Percentiles rank a stretch among this genome's conserved stretches.
Conservation (phyloP, 2,888 invertebrate genomes). For the Brachylomia viminalis region DNA sequence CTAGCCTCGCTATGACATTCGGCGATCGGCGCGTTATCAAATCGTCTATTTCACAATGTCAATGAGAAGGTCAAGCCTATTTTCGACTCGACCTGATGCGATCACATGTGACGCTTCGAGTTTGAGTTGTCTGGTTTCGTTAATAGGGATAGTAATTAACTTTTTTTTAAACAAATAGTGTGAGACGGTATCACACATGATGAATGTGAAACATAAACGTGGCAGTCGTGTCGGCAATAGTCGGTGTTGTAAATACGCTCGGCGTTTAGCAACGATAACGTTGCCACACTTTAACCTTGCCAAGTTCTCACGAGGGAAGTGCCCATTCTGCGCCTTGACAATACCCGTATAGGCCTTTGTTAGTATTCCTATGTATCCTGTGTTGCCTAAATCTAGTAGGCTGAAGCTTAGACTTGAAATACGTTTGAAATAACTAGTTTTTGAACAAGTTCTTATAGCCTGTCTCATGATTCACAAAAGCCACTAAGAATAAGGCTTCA, state of each 20-base stretch:
- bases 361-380: constrained; percentile 84
- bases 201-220: constrained; percentile 79
- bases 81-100: constrained; percentile 81
- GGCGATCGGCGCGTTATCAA: constrained; percentile 89
- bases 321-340: constrained; percentile 90
- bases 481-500: constrained; percentile 48
- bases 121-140: constrained; percentile 44
- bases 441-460: constrained; percentile 59
- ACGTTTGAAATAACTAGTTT: constrained; percentile 75
- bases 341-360: constrained; percentile 89
- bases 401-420: constrained; percentile 49
- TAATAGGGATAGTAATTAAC: constrained; percentile 50
- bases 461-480: constrained; percentile 63
- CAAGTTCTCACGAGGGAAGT: constrained; percentile 90
- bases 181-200: constrained; percentile 71
- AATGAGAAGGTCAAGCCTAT: constrained; percentile 90
- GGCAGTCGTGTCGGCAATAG: constrained; percentile 85
- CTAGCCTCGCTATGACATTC: constrained; percentile 89
- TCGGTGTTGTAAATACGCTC: constrained; percentile 89
- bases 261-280: constrained; percentile 90
- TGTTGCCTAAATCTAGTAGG: constrained; percentile 78
- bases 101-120: constrained; percentile 78
- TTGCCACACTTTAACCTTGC: constrained; percentile 90
- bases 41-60: constrained; percentile 90
- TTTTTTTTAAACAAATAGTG: constrained; percentile 56